A percentile compares a stretch with the other conserved stretches of the same genome.
These are phyloP conservation scores for Oryctes rhinoceros DNA, from an alignment of 1,140 invertebrate genomes.

Conservation along the genomic window DNA sequence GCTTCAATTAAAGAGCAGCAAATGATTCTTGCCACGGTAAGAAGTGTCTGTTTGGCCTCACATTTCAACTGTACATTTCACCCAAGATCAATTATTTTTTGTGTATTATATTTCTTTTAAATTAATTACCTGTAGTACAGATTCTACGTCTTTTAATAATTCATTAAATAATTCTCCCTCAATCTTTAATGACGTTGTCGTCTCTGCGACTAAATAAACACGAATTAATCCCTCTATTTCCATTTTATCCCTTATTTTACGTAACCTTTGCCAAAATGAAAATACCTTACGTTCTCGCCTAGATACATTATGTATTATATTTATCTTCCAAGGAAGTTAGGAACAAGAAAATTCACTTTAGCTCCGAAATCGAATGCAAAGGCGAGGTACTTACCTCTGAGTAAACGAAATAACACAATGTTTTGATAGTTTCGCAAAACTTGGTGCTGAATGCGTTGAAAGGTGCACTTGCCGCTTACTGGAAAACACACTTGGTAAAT, in stretches of 20 bases:
- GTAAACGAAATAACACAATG: conserved; percentile 28
- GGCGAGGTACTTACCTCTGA: not conserved
- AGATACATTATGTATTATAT: conserved; percentile 32
- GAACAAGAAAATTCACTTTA: conserved; percentile 31
- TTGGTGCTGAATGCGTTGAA: not conserved
- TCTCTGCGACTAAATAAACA: not conserved
- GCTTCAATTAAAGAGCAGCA: no score
- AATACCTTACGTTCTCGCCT: not conserved
- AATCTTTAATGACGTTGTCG: not conserved
- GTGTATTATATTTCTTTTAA: no score
- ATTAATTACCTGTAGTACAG: no score
- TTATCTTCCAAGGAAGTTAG: conserved; percentile 7
- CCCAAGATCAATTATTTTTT: no score
- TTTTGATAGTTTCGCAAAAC: conserved; percentile 18
- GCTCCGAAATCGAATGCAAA: not conserved
- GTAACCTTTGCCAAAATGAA: not conserved
- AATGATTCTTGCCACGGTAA: no score
- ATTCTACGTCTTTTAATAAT: no score
- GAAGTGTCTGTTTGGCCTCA: no score
- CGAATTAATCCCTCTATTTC: not conserved
- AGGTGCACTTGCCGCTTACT: no score
- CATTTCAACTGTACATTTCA: no score
- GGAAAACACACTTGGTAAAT: no score
- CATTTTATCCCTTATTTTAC: not conserved
- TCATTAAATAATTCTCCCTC: no score